Conservation (phyloP, 2,113 vertebrate species). For the Dissostichus mawsoni region DNA sequence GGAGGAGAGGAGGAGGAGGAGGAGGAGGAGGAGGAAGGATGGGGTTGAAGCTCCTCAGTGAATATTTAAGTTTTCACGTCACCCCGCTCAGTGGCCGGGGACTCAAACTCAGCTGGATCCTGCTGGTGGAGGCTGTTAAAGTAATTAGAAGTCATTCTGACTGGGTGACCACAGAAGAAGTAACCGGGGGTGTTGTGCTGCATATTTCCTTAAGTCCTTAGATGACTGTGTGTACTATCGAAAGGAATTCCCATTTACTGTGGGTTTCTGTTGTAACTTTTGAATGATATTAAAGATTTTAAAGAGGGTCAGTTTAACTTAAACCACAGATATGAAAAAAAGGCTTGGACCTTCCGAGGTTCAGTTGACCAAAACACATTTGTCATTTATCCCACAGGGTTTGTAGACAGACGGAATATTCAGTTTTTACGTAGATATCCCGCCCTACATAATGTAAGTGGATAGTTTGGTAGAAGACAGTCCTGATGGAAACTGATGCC, state of each 20-base stretch:
- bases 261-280: neutral
- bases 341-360: too few relatives aligned
- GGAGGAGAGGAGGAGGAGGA: conserved; percentile 6
- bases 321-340: neutral
- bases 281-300: conserved; percentile 1
- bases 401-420: neutral
- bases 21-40: conserved; percentile 1
- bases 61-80: conserved; percentile 55
- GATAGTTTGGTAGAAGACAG: neutral
- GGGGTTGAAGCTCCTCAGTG: conserved; percentile 39
- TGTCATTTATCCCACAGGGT: neutral
- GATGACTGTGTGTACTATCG: neutral
- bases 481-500: neutral
- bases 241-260: neutral
- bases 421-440: neutral
- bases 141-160: conserved; percentile 37
- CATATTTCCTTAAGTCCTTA: neutral
- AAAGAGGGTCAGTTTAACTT: neutral
- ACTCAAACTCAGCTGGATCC: conserved; percentile 32
- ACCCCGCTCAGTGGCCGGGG: conserved; percentile 23
- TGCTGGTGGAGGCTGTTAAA: conserved; percentile 43
- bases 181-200: neutral
- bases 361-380: conserved; percentile 17
- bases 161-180: conserved; percentile 28
- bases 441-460: neutral